Percentiles rank a stretch among this genome's conserved stretches.
These are phyloP conservation scores for Oncorhynchus nerka DNA, from an alignment of 2,113 vertebrate genomes.

Conservation along the genomic window DNA sequence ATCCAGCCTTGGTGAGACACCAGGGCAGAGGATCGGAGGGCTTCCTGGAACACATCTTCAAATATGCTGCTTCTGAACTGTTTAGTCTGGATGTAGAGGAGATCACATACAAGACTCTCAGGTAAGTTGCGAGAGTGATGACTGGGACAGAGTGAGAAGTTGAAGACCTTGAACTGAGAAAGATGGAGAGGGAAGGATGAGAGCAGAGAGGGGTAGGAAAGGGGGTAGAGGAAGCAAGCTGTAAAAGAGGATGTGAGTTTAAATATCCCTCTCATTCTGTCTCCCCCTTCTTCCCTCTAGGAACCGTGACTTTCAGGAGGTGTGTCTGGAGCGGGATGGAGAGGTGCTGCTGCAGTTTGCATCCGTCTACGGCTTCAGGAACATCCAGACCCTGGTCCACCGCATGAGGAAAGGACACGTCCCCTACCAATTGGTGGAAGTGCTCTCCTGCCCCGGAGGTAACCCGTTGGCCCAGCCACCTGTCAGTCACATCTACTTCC, in stretches of 20 bases:
- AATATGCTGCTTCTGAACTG: slow-evolving; percentile 88
- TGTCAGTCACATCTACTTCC: no score
- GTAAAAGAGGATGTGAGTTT: background rate
- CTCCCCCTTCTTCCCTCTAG: slow-evolving; percentile 54
- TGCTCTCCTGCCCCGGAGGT: slow-evolving; percentile 95
- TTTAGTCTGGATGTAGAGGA: slow-evolving; percentile 85
- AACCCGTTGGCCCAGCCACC: slow-evolving; percentile 25
- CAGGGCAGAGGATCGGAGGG: slow-evolving; percentile 84
- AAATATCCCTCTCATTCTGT: no score
- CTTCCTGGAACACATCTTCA: slow-evolving; percentile 88
- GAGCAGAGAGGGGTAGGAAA: background rate
- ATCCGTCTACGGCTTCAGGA: slow-evolving; percentile 90
- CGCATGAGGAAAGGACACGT: slow-evolving; percentile 88
- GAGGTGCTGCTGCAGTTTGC: slow-evolving; percentile 90
- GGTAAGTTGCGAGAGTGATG: slow-evolving; percentile 65
- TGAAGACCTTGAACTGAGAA: background rate
- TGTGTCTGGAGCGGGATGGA: slow-evolving; percentile 88
- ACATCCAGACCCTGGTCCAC: slow-evolving; percentile 91
- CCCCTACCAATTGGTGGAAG: slow-evolving; percentile 91
- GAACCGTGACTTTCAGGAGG: slow-evolving; percentile 96
- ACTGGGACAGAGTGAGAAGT: background rate
- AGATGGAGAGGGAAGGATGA: slow-evolving; percentile 3
- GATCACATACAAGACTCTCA: slow-evolving; percentile 84
- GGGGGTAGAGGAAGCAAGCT: background rate
- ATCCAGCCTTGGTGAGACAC: slow-evolving; percentile 70